phyloP scores from a whole-genome alignment of 2,797 vertebrate genomes.

The Amblyopsis hoosieri region DNA sequence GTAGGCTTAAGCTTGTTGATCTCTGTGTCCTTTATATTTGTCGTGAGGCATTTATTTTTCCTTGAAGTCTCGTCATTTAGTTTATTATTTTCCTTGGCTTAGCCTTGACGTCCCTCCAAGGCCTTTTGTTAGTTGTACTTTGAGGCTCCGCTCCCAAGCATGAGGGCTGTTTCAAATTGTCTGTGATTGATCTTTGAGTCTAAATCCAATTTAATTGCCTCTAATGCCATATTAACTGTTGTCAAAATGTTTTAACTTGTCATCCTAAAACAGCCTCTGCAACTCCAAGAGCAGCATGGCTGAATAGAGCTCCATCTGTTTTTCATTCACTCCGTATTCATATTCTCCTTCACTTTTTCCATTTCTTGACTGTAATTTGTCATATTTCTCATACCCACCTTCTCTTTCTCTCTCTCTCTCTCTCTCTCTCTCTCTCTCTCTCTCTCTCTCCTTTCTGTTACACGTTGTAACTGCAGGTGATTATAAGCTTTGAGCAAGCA shows the following conservation, averaged over 20 bases:
- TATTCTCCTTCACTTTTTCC: conserved; percentile 63
- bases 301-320: conserved; percentile 65
- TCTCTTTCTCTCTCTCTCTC: conserved; percentile 34
- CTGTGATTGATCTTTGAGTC: conserved; percentile 67
- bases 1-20: conserved; percentile 59
- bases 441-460: conserved; percentile 19
- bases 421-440: conserved; percentile 33
- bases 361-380: conserved; percentile 48
- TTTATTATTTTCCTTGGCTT: conserved; percentile 38
- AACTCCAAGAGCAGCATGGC: conserved; percentile 50
- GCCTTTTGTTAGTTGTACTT: conserved; percentile 65
- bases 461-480: conserved; percentile 74
- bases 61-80: conserved; percentile 47
- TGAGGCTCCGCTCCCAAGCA: conserved; percentile 52
- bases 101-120: conserved; percentile 74
- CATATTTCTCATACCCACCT: conserved; percentile 50
- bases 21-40: conserved; percentile 56
- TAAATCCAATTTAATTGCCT: conserved; percentile 75
- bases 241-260: conserved; percentile 82
- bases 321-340: conserved; percentile 59
- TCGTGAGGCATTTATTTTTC: conserved; percentile 46
- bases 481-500: conserved; percentile 77
- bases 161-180: conserved; percentile 75
- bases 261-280: conserved; percentile 64
- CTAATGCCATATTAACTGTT: conserved; percentile 78